Base-by-base conservation (phyloP, 2,113 vertebrate genomes). In the Arenaria interpres region DNA sequence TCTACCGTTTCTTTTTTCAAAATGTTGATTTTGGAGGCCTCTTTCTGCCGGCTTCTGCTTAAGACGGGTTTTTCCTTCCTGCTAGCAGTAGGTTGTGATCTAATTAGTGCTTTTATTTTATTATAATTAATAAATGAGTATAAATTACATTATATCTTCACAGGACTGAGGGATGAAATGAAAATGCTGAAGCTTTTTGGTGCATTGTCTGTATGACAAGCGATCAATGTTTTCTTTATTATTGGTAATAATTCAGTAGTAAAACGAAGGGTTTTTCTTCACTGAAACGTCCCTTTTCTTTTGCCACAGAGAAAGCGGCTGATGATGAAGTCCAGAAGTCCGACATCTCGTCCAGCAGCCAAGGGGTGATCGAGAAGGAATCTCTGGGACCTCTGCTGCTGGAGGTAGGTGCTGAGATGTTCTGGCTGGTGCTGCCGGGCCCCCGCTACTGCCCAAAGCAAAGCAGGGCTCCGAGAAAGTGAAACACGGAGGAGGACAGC, bases 311-410 rank as follows among this genome's bases (percentile, higher is more conserved):
- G 96, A 99, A 99, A 98, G 97, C 98, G 10, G 92, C 98, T 69
- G 99, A 99, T 64, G 98, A 99, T 24, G 99, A 99, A 73, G 99
- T 99, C 41, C 99, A 99, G 96, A 99, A 99, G 95, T 99, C 99
- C 3, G 99, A 99, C 96, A 99, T 99, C 97, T 99, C 99, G 0
- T 99, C 99, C 45, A 99, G 99, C 89, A 99, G 99, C 97, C 99
- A 99, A 94, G 98, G 99, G 33, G 98, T 99, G 96, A 98, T 99
- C 80, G 99, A 99, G 96, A 99, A 99, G 91, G 99, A 99, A 89
- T 99, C 99, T 2, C 96, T 99, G 67, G 98, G 98, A 23, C 98
- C 98, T 75, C 98, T 99, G 45, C 98, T 99, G 37, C 94, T 99
- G 62, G 98, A 99, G 98, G 99, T 99, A 88, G 27, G 95, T 96